phyloP scores from a whole-genome alignment of 2,888 invertebrate genomes.

The Synanthedon tipuliformis region DNA sequence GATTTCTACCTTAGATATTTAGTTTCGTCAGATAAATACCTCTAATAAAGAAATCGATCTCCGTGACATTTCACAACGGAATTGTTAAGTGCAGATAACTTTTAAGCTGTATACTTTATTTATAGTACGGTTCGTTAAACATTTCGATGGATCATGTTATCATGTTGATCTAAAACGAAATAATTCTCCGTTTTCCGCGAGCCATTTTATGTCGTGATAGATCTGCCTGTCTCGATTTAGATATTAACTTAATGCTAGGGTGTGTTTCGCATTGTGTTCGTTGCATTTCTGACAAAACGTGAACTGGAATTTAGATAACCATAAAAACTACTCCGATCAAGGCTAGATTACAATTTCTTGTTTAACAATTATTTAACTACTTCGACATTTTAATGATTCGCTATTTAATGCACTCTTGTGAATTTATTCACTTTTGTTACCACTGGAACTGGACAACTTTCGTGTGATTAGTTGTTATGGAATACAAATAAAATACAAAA shows the following conservation, averaged over 20 bases:
- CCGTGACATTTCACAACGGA: background rate
- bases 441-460: no score
- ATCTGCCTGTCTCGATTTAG: constrained; percentile 28
- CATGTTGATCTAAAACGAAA: constrained; percentile 15
- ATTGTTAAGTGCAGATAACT: background rate
- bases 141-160: constrained; percentile 22
- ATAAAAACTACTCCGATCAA: constrained; percentile 22
- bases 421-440: no score
- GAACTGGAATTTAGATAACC: constrained; percentile 6
- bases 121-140: constrained; percentile 21
- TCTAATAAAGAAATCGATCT: constrained; percentile 3
- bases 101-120: constrained; percentile 5
- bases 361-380: no score
- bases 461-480: no score
- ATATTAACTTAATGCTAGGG: constrained; percentile 31
- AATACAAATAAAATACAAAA: no score
- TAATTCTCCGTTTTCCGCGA: constrained; percentile 15
- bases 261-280: constrained; percentile 17
- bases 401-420: no score
- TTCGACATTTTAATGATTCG: no score
- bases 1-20: no score
- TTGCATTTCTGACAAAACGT: constrained; percentile 17
- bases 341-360: constrained; percentile 21
- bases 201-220: constrained; percentile 26
- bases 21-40: background rate